These are phyloP conservation scores for Thaumatotibia leucotreta DNA, from an alignment of 1,140 invertebrate genomes.

Conservation along the genomic window DNA sequence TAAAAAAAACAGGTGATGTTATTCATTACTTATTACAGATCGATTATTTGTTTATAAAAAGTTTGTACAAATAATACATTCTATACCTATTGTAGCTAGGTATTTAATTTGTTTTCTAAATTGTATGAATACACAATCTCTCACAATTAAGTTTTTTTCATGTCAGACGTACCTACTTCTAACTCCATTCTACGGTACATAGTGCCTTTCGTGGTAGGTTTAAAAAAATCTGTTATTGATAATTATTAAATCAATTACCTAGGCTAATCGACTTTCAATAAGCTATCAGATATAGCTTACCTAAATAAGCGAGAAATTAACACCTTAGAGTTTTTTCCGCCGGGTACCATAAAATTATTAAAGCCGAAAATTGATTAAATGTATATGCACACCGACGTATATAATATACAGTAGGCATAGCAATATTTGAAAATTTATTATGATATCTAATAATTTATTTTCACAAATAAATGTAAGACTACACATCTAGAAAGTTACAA, in stretches of 20 bases:
- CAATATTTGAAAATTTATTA: not conserved
- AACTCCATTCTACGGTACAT: no score
- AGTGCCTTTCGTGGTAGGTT: no score
- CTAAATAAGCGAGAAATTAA: no score
- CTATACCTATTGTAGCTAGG: not conserved
- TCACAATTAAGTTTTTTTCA: not conserved
- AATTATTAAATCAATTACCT: no score
- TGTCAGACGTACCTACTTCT: no score
- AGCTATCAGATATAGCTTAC: no score
- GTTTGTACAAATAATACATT: not conserved
- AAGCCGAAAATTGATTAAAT: no score
- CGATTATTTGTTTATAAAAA: not conserved
- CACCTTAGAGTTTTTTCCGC: no score
- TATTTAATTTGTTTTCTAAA: not conserved
- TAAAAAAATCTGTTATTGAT: no score
- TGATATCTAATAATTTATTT: not conserved
- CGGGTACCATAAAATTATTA: no score
- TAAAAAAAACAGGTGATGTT: not conserved
- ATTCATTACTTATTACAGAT: not conserved
- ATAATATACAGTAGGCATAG: not conserved
- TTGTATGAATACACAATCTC: not conserved
- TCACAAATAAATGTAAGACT: not conserved
- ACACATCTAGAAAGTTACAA: constrained; percentile 1
- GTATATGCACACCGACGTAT: not conserved
- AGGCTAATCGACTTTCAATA: no score